A percentile compares a stretch with the other conserved stretches of the same genome.
phyloP scores from a whole-genome alignment of 2,888 invertebrate genomes.

The Pocota personata region DNA sequence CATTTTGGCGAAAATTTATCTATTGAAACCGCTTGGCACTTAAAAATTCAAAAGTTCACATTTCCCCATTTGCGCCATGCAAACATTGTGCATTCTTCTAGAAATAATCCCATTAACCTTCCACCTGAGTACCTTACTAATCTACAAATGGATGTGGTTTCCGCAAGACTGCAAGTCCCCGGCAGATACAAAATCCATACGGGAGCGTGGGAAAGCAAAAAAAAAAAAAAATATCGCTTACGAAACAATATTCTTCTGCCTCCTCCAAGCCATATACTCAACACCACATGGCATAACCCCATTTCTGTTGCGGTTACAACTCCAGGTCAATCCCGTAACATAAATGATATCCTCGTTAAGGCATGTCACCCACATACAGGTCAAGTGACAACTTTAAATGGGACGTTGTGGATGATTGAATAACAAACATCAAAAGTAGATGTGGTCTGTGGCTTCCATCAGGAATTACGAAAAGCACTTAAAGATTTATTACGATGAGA shows the following conservation, averaged over 20 bases:
- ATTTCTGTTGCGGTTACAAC: slow-evolving; percentile 31
- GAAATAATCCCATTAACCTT: slow-evolving; percentile 51
- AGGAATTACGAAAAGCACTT: slow-evolving; percentile 63
- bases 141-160: slow-evolving; percentile 53
- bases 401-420: slow-evolving; percentile 54
- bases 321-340: background rate
- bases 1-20: background rate
- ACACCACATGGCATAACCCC: slow-evolving; percentile 2
- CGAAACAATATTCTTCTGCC: background rate
- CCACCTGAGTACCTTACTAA: slow-evolving; percentile 37
- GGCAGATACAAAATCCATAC: background rate
- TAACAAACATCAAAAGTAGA: slow-evolving; percentile 61
- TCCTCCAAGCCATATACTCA: background rate
- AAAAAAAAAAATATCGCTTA: background rate
- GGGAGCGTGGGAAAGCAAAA: background rate
- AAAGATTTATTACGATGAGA: slow-evolving; percentile 48
- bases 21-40: background rate
- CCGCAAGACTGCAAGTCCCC: slow-evolving; percentile 7
- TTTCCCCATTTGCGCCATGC: background rate
- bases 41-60: background rate
- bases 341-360: slow-evolving; percentile 10
- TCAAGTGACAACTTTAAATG: slow-evolving; percentile 63
- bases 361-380: slow-evolving; percentile 47
- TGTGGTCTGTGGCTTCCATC: slow-evolving; percentile 39
- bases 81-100: slow-evolving; percentile 7